Evolutionary conservation across 1,140 invertebrate species (phyloP), one percentile per base, ranked within the genome.

Genomic region (Schlechtendalia chinensis): DNA sequence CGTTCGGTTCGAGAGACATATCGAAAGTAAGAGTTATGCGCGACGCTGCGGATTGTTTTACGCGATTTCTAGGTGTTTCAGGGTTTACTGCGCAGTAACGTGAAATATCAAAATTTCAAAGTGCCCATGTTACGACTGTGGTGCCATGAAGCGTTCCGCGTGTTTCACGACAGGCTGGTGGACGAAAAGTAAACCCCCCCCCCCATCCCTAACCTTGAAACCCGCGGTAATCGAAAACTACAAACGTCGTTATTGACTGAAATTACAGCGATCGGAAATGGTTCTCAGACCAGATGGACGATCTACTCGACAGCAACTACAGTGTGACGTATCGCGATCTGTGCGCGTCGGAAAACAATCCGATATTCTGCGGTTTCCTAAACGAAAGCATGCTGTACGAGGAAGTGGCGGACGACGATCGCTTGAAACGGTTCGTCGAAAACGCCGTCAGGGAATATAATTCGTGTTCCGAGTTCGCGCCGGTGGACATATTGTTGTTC

Each of bases 81-180:
- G 85, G 94, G 83, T 88, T 96, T 80, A 91, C 94, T 10, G 85
- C 91, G 1, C 86, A 91, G 24, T 90, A 91, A 83, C 88, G 96
- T 86, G 89, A 89, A 82, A 91, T 93, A 79, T 87, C 90, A 0
- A 90, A 92, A 75, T 96, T 96, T 84, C 87, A 74, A 74, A 58
- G 71, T 74, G 4, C 54, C 71, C 22, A 74, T 98, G 53, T 92
- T 95, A 65, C 88, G 93, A 82, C 88, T 98, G 12, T 98, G 96
- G 96, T 89, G 95, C 11, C 96, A 98, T 86, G 96, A 98, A 88
- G 90, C 91, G 19, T 96, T 94, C 85, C 87, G 97, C 75, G 96
- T 98, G 0, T 98, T 96, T 87, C 92, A 94, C 85, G 96, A 98
- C 86, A 89, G 96, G 82, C 89, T 97, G 0, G 88, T 94, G 11